These are phyloP conservation scores for Pangasianodon hypophthalmus DNA, from an alignment of 2,113 vertebrate genomes.

Conservation along the genomic window DNA sequence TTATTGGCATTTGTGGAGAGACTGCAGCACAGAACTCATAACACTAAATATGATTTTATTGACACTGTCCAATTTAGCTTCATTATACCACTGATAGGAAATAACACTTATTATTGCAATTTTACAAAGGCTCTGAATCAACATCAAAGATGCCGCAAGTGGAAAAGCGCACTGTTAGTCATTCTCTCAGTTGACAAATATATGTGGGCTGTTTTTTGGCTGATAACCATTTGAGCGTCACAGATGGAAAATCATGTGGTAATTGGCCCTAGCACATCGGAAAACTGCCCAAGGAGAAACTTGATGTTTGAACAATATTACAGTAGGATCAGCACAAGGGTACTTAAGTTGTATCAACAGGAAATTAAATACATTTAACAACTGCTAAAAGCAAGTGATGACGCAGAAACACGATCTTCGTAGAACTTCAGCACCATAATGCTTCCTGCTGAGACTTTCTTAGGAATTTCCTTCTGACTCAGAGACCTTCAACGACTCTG, in stretches of 20 bases:
- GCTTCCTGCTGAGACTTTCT: slow-evolving; percentile 9
- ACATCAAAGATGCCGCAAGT: slow-evolving; percentile 39
- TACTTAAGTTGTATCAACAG: slow-evolving; percentile 41
- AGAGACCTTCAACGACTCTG: not conserved
- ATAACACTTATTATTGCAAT: slow-evolving; percentile 49
- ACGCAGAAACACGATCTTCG: not conserved
- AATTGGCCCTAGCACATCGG: slow-evolving; percentile 36
- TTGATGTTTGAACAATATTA: slow-evolving; percentile 45
- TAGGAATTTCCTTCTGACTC: not conserved
- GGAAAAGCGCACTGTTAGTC: slow-evolving; percentile 30
- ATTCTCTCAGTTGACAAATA: slow-evolving; percentile 33
- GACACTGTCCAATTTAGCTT: slow-evolving; percentile 42
- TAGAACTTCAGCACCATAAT: not conserved
- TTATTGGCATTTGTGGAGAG: slow-evolving; percentile 36
- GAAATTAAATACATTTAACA: slow-evolving; percentile 42
- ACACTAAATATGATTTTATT: slow-evolving; percentile 47
- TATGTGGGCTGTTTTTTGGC: slow-evolving; percentile 19
- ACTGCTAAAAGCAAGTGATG: slow-evolving; percentile 11
- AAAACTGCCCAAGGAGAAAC: slow-evolving; percentile 40
- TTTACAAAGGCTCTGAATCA: slow-evolving; percentile 42
- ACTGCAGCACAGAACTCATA: slow-evolving; percentile 45
- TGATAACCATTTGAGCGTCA: slow-evolving; percentile 14
- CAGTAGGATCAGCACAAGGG: slow-evolving; percentile 35
- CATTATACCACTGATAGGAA: slow-evolving; percentile 47
- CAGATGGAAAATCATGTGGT: slow-evolving; percentile 47